phyloP scores from a whole-genome alignment of 2,888 invertebrate species.

The Chydorus sphaericus region DNA sequence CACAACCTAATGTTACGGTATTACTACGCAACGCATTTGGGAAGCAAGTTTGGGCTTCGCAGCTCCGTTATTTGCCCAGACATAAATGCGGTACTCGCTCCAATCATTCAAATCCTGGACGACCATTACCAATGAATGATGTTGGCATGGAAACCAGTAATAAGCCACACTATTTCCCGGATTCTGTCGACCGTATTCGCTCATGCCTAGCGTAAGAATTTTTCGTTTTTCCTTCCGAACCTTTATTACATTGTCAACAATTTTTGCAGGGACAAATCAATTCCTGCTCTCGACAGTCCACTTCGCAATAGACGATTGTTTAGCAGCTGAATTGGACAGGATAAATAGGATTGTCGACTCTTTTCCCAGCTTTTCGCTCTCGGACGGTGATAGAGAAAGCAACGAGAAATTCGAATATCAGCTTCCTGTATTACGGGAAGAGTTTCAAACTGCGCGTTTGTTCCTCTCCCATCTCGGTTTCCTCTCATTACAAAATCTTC shows the following conservation, averaged over 20 bases:
- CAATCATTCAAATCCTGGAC: slow-evolving; percentile 37
- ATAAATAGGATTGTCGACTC: slow-evolving; percentile 20
- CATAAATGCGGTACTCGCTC: slow-evolving; percentile 41
- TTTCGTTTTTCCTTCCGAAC: slow-evolving; percentile 13
- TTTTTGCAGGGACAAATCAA: slow-evolving; percentile 60
- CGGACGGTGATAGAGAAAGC: slow-evolving; percentile 11
- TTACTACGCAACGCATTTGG: slow-evolving; percentile 87
- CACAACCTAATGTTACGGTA: slow-evolving; percentile 79
- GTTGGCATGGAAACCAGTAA: slow-evolving; percentile 48
- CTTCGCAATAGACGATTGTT: slow-evolving; percentile 2
- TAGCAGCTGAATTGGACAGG: slow-evolving; percentile 21
- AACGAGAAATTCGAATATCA: slow-evolving; percentile 42
- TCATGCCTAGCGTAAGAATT: slow-evolving; percentile 59
- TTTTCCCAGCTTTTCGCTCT: neutral
- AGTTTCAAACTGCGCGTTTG: slow-evolving; percentile 87
- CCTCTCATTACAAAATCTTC: slow-evolving; percentile 43
- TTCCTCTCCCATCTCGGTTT: slow-evolving; percentile 94
- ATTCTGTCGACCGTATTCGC: slow-evolving; percentile 59
- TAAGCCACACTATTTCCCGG: slow-evolving; percentile 61
- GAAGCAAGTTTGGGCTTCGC: slow-evolving; percentile 86
- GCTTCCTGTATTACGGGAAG: slow-evolving; percentile 68
- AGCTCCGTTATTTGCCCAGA: slow-evolving; percentile 70
- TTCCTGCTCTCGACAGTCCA: slow-evolving; percentile 74
- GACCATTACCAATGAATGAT: slow-evolving; percentile 64
- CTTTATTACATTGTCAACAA: slow-evolving; percentile 11